Base-by-base conservation (phyloP, 30 jellyfish, hydroid and myxozoan species). In the Clytia hemisphaerica region DNA sequence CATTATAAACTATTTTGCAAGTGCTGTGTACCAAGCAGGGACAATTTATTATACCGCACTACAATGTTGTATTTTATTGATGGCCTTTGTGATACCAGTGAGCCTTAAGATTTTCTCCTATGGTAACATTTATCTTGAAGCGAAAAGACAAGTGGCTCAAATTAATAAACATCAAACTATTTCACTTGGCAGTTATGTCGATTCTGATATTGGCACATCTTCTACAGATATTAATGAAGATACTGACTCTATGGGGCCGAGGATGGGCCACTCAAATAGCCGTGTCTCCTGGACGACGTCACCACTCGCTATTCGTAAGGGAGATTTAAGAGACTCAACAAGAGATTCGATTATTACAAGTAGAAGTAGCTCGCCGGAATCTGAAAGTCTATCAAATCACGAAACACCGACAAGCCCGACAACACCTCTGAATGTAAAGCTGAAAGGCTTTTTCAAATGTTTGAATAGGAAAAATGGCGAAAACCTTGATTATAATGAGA, bases 11-110 rank as follows among this genome's bases (percentile, higher is more conserved):
- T 36, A 55, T n/a, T 19, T 68, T 21, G 50, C 82, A 27, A 19
- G 27, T 2, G 42, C 36, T 22, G 0, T 5, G 0, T 15, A 5
- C 6, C 1, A 28, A 10, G 53, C 25, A 38, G 19, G 14, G 0
- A 10, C 15, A 53, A 7, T 9, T 53, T 7, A 12, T 2, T 67
- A 38, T 45, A 25, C 15, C 6, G 58, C 3, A 29, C 0, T n/a
- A 40, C 79, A 67, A 22, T 37, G 67, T 16, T 24, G 47, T 16
- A 75, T 88, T 32, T 61, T 88, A 33, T 36, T 50, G 19, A 44
- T 71, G 33, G 67, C 94, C 55, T 88, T 57, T 51, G 67, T 88
- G 9, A 66, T 88, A 2, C 97, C 97, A 0, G 92, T 88, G 1
- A 1, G 61, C 29, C 75, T 88, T 35, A 72, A 80, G 75, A 30